phyloP scores from a whole-genome alignment of 1,140 invertebrate species.

The Drosophila baimaii region DNA sequence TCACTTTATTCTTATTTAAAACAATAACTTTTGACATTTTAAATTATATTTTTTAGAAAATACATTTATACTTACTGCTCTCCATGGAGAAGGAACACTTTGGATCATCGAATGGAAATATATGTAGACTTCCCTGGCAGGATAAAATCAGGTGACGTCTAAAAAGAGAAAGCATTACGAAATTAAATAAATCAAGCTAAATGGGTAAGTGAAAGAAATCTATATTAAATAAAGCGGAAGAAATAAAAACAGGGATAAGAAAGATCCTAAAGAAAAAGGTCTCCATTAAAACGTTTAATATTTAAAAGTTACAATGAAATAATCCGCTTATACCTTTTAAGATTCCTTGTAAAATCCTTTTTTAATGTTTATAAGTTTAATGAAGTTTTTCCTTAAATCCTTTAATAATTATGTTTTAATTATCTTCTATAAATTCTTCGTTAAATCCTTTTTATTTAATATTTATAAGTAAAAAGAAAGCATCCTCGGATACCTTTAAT shows the following conservation, averaged over 20 bases:
- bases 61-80: constrained; percentile 92
- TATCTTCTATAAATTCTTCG: not conserved
- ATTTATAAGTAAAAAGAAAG: no score
- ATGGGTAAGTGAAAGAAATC: no score
- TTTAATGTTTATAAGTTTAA: no score
- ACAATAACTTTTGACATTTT: not conserved
- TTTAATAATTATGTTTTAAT: not conserved
- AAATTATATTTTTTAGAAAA: not conserved
- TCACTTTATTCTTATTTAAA: not conserved
- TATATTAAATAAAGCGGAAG: not conserved
- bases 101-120: constrained; percentile 97
- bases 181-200: not conserved
- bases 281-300: not conserved
- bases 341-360: no score
- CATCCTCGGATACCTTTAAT: not conserved
- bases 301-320: not conserved
- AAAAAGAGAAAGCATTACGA: constrained; percentile 67
- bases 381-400: not conserved
- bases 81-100: constrained; percentile 97
- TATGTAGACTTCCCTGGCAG: constrained; percentile 95
- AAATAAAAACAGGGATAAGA: not conserved
- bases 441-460: not conserved
- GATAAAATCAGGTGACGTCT: constrained; percentile 95
- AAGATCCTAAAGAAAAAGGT: no score
- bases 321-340: no score